phyloP scores from a whole-genome alignment of 2,888 invertebrate genomes.

The Bedellia somnulentella region DNA sequence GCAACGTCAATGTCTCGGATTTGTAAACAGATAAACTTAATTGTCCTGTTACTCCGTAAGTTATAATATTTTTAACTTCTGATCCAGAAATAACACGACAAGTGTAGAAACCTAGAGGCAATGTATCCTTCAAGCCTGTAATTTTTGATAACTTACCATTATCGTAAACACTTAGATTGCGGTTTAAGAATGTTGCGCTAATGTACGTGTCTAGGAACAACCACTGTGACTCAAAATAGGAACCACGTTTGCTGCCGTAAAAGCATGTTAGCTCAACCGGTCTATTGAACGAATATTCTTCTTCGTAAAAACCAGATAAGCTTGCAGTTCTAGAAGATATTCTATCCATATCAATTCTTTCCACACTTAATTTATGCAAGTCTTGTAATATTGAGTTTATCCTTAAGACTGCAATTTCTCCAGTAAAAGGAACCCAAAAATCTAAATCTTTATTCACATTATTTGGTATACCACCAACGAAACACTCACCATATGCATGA shows the following conservation, averaged over 20 bases:
- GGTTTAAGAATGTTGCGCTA: constrained; percentile 14
- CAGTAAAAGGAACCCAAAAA: constrained; percentile 24
- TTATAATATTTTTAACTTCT: constrained; percentile 32
- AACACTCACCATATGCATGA: constrained; percentile 32
- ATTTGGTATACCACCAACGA: constrained; percentile 29
- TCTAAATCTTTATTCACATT: constrained; percentile 18
- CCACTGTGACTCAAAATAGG: constrained; percentile 29
- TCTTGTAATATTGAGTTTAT: constrained; percentile 27
- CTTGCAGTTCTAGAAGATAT: constrained; percentile 42
- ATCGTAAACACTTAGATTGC: constrained; percentile 24
- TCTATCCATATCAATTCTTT: constrained; percentile 24
- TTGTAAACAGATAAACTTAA: constrained; percentile 23
- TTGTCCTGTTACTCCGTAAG: constrained; percentile 41
- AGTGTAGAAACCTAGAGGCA: constrained; percentile 40
- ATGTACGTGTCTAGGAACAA: constrained; percentile 29
- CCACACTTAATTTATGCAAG: constrained; percentile 25
- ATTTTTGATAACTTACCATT: constrained; percentile 35
- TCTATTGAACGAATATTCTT: constrained; percentile 36
- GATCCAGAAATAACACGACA: constrained; percentile 31
- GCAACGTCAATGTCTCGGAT: constrained; percentile 28
- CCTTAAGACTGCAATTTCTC: constrained; percentile 28
- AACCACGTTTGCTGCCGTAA: constrained; percentile 23
- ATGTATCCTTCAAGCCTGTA: constrained; percentile 25
- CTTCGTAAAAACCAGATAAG: constrained; percentile 40
- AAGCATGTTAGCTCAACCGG: constrained; percentile 40